Base-by-base conservation (phyloP, 2,797 vertebrate genomes). In the Sphenodon punctatus region DNA sequence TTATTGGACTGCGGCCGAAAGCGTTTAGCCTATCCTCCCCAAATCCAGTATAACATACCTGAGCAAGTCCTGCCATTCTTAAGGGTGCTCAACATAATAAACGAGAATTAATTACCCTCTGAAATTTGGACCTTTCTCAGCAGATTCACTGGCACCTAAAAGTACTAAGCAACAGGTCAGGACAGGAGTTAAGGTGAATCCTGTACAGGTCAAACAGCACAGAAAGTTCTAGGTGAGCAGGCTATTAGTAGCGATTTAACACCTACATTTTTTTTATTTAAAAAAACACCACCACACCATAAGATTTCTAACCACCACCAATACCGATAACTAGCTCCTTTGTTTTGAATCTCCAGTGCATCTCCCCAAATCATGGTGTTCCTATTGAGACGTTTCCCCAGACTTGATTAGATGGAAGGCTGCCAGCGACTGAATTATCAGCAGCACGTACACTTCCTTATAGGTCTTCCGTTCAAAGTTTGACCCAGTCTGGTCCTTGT, bases 401-500 rank as follows among this genome's bases (percentile, higher is more conserved):
- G 0, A 42, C 39, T 41, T 38, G 16, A 49, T 66, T 41, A 7
- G 10, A 32, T 34, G 11, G 30, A 58, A 36, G 32, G 34, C 36
- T 7, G 39, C 30, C 51, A 73, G 67, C 13, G 88, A 86, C 85
- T 87, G 82, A 80, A 78, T 58, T 58, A 20, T 69, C 59, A 30
- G 12, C 51, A 84, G 43, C 87, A 58, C 76, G 78, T 68, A 76
- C 64, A n/a, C 14, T 19, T 86, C 42, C 2, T 13, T 43, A 69
- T 63, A n/a, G 72, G 60, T 12, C 46, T 13, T 69, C n/a, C 46
- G 25, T 82, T 93, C 83, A 85, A 17, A 58, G 64, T 88, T 20
- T 70, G 67, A 7, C 68, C 66, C 41, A 60, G 75, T 72, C 79
- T 70, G 77, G 83, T n/a, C 71, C 80, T 65, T 83, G 87, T 85